These are phyloP conservation scores for Varecia variegata DNA, from an alignment of 2,797 vertebrate species.

Conservation along the genomic window DNA sequence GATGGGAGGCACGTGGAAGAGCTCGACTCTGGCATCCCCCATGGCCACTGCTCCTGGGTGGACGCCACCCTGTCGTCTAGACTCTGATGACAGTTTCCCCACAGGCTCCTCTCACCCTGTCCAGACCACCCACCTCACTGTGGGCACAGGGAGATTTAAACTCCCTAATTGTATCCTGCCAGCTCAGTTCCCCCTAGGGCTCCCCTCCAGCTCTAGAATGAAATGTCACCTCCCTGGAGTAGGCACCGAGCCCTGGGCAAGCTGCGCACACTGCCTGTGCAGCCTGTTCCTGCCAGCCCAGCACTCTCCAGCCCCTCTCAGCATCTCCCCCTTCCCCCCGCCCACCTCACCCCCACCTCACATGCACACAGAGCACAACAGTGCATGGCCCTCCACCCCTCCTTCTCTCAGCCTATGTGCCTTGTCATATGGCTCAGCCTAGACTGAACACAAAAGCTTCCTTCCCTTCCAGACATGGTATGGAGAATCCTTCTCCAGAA, in stretches of 20 bases:
- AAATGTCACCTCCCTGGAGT: not conserved
- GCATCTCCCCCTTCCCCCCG: no score
- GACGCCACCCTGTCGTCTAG: not conserved
- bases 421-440: not conserved
- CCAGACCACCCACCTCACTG: not conserved
- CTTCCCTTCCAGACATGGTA: not conserved
- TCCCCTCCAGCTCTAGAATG: not conserved
- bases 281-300: not conserved
- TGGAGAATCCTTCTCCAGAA: not conserved
- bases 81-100: not conserved
- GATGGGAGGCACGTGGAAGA: not conserved
- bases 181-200: not conserved
- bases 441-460: not conserved
- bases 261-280: not conserved
- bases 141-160: not conserved
- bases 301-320: not conserved
- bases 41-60: rapidly evolving
- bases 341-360: not conserved
- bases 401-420: not conserved
- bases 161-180: not conserved
- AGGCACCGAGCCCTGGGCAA: not conserved
- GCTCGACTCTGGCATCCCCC: not conserved
- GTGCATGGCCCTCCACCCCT: not conserved
- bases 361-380: not conserved
- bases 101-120: not conserved